phyloP scores from a whole-genome alignment of 2,888 invertebrate genomes.

The Amblyteles armatorius region DNA sequence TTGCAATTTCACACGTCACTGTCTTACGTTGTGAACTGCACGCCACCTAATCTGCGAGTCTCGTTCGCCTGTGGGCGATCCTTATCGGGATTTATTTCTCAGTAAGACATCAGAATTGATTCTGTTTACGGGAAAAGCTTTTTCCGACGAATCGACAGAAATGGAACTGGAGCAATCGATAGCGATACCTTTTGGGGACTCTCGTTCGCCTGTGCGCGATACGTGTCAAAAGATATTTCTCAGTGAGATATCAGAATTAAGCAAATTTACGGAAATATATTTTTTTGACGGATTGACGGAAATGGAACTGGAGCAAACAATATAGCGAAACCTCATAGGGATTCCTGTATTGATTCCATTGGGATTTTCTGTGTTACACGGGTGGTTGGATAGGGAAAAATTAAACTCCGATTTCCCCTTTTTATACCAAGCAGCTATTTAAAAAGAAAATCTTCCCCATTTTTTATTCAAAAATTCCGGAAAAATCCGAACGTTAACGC shows the following conservation, averaged over 20 bases:
- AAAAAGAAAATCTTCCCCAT: too few species aligned
- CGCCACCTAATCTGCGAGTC: not conserved
- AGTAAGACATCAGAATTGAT: not conserved
- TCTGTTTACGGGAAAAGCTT: not conserved
- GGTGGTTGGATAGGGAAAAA: too few species aligned
- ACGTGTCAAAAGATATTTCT: slow-evolving; percentile 9
- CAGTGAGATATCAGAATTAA: not conserved
- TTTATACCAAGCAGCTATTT: too few species aligned
- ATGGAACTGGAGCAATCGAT: too few species aligned
- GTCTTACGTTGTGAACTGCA: slow-evolving; percentile 37
- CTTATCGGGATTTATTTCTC: slow-evolving; percentile 6
- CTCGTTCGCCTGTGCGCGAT: not conserved
- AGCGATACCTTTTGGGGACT: too few species aligned
- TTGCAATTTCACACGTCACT: slow-evolving; percentile 56
- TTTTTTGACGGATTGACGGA: not conserved
- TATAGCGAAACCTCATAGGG: too few species aligned
- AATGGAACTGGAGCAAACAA: not conserved
- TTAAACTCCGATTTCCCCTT: too few species aligned
- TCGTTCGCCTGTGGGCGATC: not conserved
- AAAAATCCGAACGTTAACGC: too few species aligned
- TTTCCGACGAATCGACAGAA: not conserved
- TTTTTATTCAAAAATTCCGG: too few species aligned
- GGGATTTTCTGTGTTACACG: too few species aligned
- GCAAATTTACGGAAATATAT: not conserved
- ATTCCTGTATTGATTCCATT: too few species aligned